Base-by-base conservation (phyloP, 2,888 invertebrate genomes). In the Sericinus montela region DNA sequence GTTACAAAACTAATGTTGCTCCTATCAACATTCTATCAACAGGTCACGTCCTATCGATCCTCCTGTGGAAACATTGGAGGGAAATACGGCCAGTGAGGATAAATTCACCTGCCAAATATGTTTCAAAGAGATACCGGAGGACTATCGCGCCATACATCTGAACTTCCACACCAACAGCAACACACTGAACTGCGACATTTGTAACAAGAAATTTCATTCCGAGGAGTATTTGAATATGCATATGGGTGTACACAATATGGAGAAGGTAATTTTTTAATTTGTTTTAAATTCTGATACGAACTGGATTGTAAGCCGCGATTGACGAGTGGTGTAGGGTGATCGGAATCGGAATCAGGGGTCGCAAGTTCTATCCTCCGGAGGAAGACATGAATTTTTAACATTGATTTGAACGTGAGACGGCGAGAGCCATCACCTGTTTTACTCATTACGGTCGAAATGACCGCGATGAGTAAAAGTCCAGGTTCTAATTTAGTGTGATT, bases 121-220 rank as follows among this genome's bases (percentile, higher is more conserved):
- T 65, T 78, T 80, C 43, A 88, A 86, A 55, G 55, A 81, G 56
- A 87, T 89, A 15, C 88, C 89, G 0, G 59, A 68, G 8, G 80
- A 82, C 59, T 88, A 86, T 57, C 65, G 89, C 59, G 73, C 79
- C 1, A 90, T 94, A 1, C 95, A 95, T 65, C 91, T 92, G 78
- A 91, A 92, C 48, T 91, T 92, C 43, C 95, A 95, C 66, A 92
- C 93, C 58, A 80, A 82, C 15, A 25, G 29, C 32, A 86, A 91
- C 1, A 90, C 88, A 50, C 89, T 87, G 58, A 89, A 90, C 59
- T 95, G 95, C 59, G 79, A 90, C 8, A 89, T 93, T 11, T 95
- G 95, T 62, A 95, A 95, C 65, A 91, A 92, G 53, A 93, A 93
- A 61, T 95, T 95, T 59, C 90, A 86, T 32, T 92, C 92, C 0